Conservation (phyloP, 2,888 invertebrate species). For the Carterocephalus palaemon region DNA sequence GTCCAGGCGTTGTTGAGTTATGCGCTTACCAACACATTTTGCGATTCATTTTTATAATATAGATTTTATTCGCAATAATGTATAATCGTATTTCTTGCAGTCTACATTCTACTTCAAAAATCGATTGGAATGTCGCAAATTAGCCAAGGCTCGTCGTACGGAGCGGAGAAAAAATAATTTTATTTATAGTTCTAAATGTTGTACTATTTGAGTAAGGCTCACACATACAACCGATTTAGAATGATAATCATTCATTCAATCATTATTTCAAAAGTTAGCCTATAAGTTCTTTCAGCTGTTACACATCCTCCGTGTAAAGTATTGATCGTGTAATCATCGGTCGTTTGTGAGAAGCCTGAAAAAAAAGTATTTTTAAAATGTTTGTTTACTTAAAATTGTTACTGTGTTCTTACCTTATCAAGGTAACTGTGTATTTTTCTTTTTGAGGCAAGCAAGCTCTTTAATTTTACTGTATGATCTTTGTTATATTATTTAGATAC, state of each 20-base stretch:
- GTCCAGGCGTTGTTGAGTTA: no score
- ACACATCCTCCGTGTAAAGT: no score
- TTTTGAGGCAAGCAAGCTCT: constrained; percentile 4
- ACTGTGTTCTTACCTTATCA: constrained; percentile 11
- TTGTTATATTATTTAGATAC: constrained; percentile 11
- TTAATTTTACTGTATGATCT: constrained; percentile 1
- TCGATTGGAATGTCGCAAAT: constrained; percentile 91
- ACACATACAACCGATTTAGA: not conserved
- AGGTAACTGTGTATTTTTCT: constrained; percentile 10
- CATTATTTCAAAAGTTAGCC: no score
- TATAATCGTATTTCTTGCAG: constrained; percentile 83
- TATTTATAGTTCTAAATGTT: not conserved
- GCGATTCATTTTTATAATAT: no score
- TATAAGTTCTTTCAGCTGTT: no score
- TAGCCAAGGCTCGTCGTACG: constrained; percentile 90
- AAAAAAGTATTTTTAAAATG: constrained; percentile 12
- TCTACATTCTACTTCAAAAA: constrained; percentile 87
- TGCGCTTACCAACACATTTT: no score
- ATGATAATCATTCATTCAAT: no score
- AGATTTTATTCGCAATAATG: not conserved
- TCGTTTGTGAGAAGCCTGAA: no score
- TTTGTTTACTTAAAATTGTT: constrained; percentile 8
- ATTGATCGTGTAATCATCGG: no score
- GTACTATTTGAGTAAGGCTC: not conserved
- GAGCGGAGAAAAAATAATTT: constrained; percentile 78